Conservation (phyloP, 2,113 vertebrate species). For the Meleagris gallopavo region DNA sequence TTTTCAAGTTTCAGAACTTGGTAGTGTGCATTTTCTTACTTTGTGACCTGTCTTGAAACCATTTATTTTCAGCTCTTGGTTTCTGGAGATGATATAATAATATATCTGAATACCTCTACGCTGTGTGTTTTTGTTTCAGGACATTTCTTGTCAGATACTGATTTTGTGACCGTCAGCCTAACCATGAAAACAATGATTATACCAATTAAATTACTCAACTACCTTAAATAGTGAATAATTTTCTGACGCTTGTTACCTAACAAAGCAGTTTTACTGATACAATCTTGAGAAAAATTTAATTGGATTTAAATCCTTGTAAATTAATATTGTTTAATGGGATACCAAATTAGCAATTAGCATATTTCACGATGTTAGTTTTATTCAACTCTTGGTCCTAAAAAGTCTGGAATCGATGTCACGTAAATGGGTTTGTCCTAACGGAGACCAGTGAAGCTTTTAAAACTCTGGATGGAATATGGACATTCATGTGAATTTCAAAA, state of each 20-base stretch:
- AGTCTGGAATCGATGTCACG: background rate
- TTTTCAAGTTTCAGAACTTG: background rate
- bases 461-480: background rate
- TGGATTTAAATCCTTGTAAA: conserved; percentile 68
- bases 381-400: background rate
- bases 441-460: background rate
- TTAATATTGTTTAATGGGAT: conserved; percentile 56
- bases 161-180: conserved; percentile 54
- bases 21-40: background rate
- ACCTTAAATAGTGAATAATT: conserved; percentile 65
- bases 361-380: conserved; percentile 36
- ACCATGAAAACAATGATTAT: conserved; percentile 68
- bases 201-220: conserved; percentile 70
- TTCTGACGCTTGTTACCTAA: conserved; percentile 47
- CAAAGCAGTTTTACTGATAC: conserved; percentile 35
- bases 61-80: background rate
- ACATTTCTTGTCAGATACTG: conserved; percentile 20
- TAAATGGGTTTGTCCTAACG: background rate
- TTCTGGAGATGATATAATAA: background rate
- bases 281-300: conserved; percentile 69
- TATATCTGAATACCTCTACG: background rate
- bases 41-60: background rate
- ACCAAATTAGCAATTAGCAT: conserved; percentile 47
- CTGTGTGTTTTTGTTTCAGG: background rate
- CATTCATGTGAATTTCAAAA: fast-evolving